Evolutionary conservation across 2,888 invertebrate species (phyloP), one percentile per base, ranked within the genome.

Genomic region (Bellardia pandia): DNA sequence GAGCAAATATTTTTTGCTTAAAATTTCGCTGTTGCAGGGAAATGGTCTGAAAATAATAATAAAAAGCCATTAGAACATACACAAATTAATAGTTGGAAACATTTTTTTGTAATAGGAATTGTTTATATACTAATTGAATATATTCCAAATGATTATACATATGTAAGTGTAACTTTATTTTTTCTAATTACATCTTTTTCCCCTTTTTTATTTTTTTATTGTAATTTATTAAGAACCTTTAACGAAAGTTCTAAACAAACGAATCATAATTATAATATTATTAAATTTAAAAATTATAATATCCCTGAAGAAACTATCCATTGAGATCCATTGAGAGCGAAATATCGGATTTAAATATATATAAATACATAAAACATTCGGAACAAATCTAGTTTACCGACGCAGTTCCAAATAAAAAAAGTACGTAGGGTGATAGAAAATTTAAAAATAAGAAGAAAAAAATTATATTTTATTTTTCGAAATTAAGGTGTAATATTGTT

Each of bases 1-100:
- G 94, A 74, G 99, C 98, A 88, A 98, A 98, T 94, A 99, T 98
- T 94, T 98, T 98, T 94, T 99, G 98, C 94, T 99, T 99, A 92
- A 99, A 95, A 94, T 99, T 99, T 92, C 98, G 96, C 96, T 98
- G 97, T 96, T 97, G 93, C 89, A 94, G 90, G 60, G 93, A 93
- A 91, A 93, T 93, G 74, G 93, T 93, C 93, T 93, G 75, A 80
- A 69, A 64, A 48, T 16, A 40, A 23, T 23, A 14, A 30, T 30
- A 58, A 30, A 58, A 13, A 58, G 30, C 33, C 33, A 5, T 58
- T 56, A 23, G 14, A 56, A 14, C n/a, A 53, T n/a, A 56, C 7
- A 23, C 9, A 3, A 23, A 23, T 56, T 56, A 56, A 16, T 56
- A 11, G 9, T 23, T 8, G 4, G 9, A 6, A 53, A 53, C 2